Evolutionary conservation across 1,140 invertebrate species (phyloP).

Genomic region (Dendrolimus punctatus): DNA sequence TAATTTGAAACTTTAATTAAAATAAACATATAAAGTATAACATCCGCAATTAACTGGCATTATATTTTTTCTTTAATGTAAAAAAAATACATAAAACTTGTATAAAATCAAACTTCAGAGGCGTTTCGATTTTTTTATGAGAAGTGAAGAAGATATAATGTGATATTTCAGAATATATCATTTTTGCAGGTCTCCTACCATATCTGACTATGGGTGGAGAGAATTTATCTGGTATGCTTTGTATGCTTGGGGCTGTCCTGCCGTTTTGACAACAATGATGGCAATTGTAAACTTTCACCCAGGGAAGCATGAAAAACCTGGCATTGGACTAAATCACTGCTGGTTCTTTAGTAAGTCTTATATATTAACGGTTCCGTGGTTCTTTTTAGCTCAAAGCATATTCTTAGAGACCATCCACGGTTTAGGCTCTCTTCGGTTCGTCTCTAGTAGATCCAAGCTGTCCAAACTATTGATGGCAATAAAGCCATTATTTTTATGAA

Average conservation of each 20-base stretch:
- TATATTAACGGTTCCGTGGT: neutral
- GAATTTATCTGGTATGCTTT: conserved; percentile 42
- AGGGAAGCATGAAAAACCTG: conserved; percentile 38
- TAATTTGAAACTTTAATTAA: no score
- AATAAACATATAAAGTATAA: no score
- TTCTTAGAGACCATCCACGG: neutral
- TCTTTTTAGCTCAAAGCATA: neutral
- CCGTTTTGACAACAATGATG: conserved; percentile 31
- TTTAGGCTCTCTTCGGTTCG: no score
- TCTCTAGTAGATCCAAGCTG: no score
- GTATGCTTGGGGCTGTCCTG: conserved; percentile 45
- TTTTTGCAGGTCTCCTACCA: conserved; percentile 34
- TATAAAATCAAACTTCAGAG: no score
- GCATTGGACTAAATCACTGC: conserved; percentile 47
- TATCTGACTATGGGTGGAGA: conserved; percentile 33
- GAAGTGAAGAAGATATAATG: neutral
- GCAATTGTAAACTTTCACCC: conserved; percentile 43
- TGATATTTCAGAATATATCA: neutral
- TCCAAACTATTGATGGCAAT: no score
- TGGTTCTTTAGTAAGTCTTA: conserved; percentile 51
- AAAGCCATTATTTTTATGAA: no score
- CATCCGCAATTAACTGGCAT: no score
- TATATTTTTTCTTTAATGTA: no score
- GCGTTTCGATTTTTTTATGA: neutral
- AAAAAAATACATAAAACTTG: no score